phyloP scores from a whole-genome alignment of 2,113 vertebrate species.

The Microcebus murinus region DNA sequence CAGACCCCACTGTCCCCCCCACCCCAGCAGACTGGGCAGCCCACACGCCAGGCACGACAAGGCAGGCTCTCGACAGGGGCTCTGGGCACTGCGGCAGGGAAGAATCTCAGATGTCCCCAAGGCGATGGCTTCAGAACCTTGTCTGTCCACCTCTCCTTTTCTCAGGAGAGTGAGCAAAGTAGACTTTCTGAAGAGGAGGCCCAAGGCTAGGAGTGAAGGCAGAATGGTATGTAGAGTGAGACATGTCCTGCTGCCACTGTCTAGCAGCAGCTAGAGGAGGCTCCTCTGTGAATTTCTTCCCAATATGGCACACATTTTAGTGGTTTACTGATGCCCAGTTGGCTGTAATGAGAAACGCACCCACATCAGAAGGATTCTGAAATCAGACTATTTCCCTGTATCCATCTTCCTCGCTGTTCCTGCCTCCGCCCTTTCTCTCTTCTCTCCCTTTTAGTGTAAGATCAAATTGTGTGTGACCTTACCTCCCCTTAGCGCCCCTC shows the following conservation, averaged over 20 bases:
- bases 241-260: not conserved
- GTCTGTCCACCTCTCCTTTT: not conserved
- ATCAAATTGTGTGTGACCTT: not conserved
- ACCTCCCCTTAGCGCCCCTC: not conserved
- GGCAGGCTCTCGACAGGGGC: not conserved
- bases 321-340: not conserved
- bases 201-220: not conserved
- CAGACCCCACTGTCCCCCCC: no score
- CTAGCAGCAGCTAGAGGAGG: not conserved
- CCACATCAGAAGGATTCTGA: not conserved
- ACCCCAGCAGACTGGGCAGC: rapidly evolving
- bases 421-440: not conserved
- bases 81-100: not conserved
- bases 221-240: not conserved
- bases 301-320: not conserved
- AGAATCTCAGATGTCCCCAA: not conserved
- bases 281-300: not conserved
- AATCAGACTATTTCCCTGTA: not conserved
- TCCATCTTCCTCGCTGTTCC: not conserved
- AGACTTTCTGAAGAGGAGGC: not conserved
- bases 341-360: slow-evolving; percentile 11
- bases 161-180: not conserved
- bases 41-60: rapidly evolving
- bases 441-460: not conserved
- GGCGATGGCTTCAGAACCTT: not conserved